Evolutionary conservation across 1,140 invertebrate genomes (phyloP).

Genomic region (Achatina immaculata): DNA sequence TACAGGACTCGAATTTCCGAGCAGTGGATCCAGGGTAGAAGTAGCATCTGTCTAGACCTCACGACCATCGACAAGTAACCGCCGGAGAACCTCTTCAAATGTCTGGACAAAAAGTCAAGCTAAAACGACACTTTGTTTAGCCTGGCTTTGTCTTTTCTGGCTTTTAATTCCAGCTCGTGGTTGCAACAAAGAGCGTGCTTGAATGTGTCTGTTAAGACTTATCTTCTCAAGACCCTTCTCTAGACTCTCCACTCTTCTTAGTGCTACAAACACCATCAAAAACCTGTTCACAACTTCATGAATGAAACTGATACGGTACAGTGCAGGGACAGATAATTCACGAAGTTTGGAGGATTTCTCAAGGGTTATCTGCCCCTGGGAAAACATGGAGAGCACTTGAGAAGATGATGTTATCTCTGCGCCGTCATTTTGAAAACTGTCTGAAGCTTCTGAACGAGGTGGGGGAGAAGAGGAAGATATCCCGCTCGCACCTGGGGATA

Average conservation of each 20-base stretch:
- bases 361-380: neutral
- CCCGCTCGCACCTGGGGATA: neutral
- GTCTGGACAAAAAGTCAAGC: no score
- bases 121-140: neutral
- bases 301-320: neutral
- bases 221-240: neutral
- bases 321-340: neutral
- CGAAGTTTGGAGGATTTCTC: neutral
- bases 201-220: neutral
- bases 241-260: neutral
- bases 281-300: neutral
- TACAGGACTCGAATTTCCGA: no score
- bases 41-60: no score
- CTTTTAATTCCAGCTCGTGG: neutral
- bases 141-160: neutral
- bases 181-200: neutral
- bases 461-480: neutral
- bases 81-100: no score
- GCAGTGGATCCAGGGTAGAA: no score
- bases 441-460: no score
- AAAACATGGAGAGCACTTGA: neutral
- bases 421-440: no score
- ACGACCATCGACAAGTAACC: no score
- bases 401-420: neutral
- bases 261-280: neutral